Conservation (phyloP, 2,113 vertebrate genomes). For the Erinaceus europaeus region DNA sequence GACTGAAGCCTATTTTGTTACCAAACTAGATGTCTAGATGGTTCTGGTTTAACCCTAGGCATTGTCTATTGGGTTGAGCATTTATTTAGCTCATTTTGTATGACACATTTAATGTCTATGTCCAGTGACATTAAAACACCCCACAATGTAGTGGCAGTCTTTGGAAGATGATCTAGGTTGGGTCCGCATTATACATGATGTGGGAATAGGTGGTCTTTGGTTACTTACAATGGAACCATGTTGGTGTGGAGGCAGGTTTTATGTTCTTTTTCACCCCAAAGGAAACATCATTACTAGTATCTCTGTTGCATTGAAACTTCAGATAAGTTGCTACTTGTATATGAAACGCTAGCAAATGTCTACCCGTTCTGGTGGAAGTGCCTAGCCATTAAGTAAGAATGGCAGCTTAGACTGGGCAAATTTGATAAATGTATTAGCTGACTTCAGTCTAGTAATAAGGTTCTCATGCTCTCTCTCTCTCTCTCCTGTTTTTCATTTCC, state of each 20-base stretch:
- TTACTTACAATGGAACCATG: slow-evolving; percentile 4
- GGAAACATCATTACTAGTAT: slow-evolving; percentile 31
- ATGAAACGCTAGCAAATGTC: slow-evolving; percentile 41
- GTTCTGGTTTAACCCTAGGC: neutral
- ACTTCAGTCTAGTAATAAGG: slow-evolving; percentile 57
- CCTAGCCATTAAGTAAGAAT: slow-evolving; percentile 17
- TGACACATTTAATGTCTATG: slow-evolving; percentile 37
- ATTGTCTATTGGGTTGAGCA: neutral
- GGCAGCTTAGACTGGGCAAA: slow-evolving; percentile 52
- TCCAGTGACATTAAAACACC: slow-evolving; percentile 21
- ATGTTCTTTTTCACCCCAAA: neutral
- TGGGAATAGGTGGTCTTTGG: slow-evolving; percentile 24
- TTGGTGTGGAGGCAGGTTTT: neutral
- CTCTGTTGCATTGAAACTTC: slow-evolving; percentile 10
- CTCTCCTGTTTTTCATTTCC: slow-evolving; percentile 78
- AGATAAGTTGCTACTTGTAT: slow-evolving; percentile 7
- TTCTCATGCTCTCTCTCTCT: slow-evolving; percentile 82
- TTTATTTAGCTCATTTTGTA: slow-evolving; percentile 40
- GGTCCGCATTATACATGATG: neutral
- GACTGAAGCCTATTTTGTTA: no score
- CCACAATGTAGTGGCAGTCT: slow-evolving; percentile 25
- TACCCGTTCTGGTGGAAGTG: slow-evolving; percentile 47
- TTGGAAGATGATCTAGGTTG: neutral
- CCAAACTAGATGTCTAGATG: slow-evolving; percentile 8
- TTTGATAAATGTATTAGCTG: slow-evolving; percentile 66